Base-by-base conservation (phyloP, 2,113 vertebrate genomes). In the Lophochroa leadbeateri region DNA sequence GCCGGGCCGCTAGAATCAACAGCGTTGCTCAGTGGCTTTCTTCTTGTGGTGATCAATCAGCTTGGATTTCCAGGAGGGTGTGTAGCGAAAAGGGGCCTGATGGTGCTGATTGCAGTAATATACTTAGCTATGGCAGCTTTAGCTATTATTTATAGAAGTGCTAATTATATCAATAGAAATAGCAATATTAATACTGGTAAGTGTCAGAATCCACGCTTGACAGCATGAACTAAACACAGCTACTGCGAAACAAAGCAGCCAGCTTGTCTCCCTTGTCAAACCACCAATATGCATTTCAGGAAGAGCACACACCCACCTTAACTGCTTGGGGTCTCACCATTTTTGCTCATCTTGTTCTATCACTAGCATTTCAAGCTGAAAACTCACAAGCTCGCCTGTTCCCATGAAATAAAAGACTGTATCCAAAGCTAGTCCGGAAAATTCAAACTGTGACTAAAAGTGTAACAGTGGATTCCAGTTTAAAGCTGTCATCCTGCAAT, bases 101-200 rank as follows among this genome's bases (percentile, higher is more conserved):
- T 95, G 91, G 92, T 97, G 90, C 90, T 96, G 88, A 96, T 96
- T 96, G 79, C 95, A 96, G 95, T 82, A 86, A 86, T 97, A 97
- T 95, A 96, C 95, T 97, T 98, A 97, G 95, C 97, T 96, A 97
- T 97, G 96, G 92, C 96, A 97, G 94, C 92, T 96, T 77, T 92
- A 96, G 95, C 86, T 96, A 96, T 97, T 98, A 98, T 98, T 98
- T 98, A 97, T 98, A 98, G 97, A 96, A 88, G 89, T 96, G 95
- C 95, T 98, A 98, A 98, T 98, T 98, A 98, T 98, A 98, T 98
- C 97, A 98, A 97, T 98, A 98, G 97, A 98, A 98, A 98, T 98
- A 98, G 97, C 97, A 98, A 97, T 98, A 98, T 97, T 98, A 97
- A 98, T 98, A 97, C 97, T 98, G 96, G 84, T 96, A 97, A 97